phyloP scores from a whole-genome alignment of 2,113 vertebrate genomes.

The Pyrgilauda ruficollis region DNA sequence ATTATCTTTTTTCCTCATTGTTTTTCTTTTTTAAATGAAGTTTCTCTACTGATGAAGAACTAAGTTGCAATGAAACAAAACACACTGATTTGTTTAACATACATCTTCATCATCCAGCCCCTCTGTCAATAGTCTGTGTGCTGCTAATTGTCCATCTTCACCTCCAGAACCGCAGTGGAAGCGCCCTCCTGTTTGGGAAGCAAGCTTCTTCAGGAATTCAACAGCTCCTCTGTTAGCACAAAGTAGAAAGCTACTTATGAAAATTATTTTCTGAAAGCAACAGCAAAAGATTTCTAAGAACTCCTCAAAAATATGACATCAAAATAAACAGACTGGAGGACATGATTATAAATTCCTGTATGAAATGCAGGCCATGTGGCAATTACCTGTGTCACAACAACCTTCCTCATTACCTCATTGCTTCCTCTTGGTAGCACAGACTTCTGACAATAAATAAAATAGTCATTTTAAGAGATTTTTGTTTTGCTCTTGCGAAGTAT shows the following conservation, averaged over 20 bases:
- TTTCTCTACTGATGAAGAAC: not conserved
- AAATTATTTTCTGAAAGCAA: not conserved
- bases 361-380: not conserved
- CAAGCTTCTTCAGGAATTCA: conserved; percentile 77
- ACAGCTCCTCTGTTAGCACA: conserved; percentile 67
- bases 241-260: not conserved
- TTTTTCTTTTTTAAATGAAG: not conserved
- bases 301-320: not conserved
- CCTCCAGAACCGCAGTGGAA: conserved; percentile 71
- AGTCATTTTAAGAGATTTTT: not conserved
- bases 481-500: not conserved
- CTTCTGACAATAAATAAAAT: not conserved
- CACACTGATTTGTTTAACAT: not conserved
- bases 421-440: not conserved
- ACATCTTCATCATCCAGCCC: conserved; percentile 64
- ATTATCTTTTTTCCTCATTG: not conserved
- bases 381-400: not conserved
- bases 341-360: not conserved
- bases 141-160: conserved; percentile 51
- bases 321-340: not conserved
- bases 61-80: not conserved
- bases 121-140: conserved; percentile 64
- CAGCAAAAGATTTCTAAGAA: not conserved
- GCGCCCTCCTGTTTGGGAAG: conserved; percentile 75
- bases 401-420: not conserved